Evolutionary conservation across 2,113 vertebrate genomes (phyloP).

Genomic region (Hyla sarda): DNA sequence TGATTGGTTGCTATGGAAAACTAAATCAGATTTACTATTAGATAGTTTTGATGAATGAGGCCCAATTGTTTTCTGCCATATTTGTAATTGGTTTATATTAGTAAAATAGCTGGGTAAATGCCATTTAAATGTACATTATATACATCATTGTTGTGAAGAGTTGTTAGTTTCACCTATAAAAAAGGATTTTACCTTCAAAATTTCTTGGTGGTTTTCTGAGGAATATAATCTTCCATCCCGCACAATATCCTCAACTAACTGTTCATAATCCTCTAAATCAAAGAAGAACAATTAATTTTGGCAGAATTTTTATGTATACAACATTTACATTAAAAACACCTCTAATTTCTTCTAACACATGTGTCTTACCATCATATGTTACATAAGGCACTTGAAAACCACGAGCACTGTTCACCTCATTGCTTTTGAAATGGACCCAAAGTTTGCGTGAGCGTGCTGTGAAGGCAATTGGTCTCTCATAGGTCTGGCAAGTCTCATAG

Average conservation of each 20-base stretch:
- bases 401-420: constrained; percentile 91
- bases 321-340: neutral
- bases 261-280: constrained; percentile 94
- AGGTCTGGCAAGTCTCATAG: constrained; percentile 97
- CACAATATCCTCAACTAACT: constrained; percentile 97
- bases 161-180: too few relatives aligned
- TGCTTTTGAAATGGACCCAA: constrained; percentile 98
- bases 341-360: too few relatives aligned
- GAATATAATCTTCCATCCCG: constrained; percentile 94
- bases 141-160: too few relatives aligned
- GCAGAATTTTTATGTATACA: neutral
- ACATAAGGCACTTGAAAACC: constrained; percentile 98
- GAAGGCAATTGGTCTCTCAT: constrained; percentile 95
- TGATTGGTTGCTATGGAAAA: too few relatives aligned
- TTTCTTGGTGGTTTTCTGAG: constrained; percentile 98
- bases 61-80: too few relatives aligned
- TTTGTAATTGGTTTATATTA: too few relatives aligned
- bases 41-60: too few relatives aligned
- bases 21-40: too few relatives aligned
- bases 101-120: too few relatives aligned
- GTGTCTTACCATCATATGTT: constrained; percentile 88
- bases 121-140: too few relatives aligned
- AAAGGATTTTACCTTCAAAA: constrained; percentile 85
- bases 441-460: constrained; percentile 94
- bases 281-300: constrained; percentile 2